Evolutionary conservation across 1,140 invertebrate species (phyloP), one percentile per base, ranked within the genome.

Genomic region (Nymphalis io): DNA sequence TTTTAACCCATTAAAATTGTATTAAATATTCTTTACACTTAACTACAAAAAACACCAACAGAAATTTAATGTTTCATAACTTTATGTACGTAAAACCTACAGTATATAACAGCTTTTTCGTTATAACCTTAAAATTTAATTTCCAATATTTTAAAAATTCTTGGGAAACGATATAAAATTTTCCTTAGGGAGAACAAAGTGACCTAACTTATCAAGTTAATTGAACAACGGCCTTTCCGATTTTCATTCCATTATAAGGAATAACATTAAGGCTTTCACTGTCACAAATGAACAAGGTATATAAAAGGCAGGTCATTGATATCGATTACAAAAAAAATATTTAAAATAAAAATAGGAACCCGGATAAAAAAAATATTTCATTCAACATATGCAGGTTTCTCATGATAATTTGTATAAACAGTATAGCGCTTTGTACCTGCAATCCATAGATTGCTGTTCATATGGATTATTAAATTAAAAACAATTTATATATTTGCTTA

Each of bases 211-310:
- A 55, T 27, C 23, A 27, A 55, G 51, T 55, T 66, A 58, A 58
- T 58, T 66, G 63, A 57, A 57, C 16, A 48, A 38, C 40, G 67
- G 39, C 39, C 69, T 63, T 72, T 68, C 40, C 40, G 38, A 60
- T 58, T 44, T 66, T 58, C 58, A 66, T 58, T 21, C 63, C 40
- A 66, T 66, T 66, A 66, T 46, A 58, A 38, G 39, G 23, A 58
- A 58, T 57, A n/a, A 58, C 55, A 44, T 66, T 58, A 42, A 57
- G 51, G 51, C 51, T 57, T 65, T 65, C 38, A 57, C 48, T 65
- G 51, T 65, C 39, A 57, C 51, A 40, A 65, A 65, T 65, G 60
- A 46, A 48, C 27, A 15, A n/a, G 5, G 2, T 6, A 16, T 51
- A 20, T 8, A 33, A 33, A 8, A 51, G 16, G 10, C 20, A 51